Conservation (phyloP, 2,888 invertebrate genomes). For the Therioaphis trifolii region DNA sequence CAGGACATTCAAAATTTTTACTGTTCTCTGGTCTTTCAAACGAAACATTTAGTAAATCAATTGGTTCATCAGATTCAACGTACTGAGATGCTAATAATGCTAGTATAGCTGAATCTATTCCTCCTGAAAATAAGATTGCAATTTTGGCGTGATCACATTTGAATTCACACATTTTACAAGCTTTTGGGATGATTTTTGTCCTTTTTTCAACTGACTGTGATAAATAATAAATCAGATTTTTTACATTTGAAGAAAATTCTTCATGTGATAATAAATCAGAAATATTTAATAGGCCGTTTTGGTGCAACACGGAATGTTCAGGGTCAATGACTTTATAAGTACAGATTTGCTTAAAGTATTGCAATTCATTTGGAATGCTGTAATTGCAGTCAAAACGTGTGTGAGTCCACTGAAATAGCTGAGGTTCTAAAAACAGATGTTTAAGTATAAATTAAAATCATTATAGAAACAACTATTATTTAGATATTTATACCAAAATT, state of each 20-base stretch:
- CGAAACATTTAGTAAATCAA: constrained; percentile 95
- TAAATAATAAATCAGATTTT: constrained; percentile 71
- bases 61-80: constrained; percentile 75
- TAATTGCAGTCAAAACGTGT: constrained; percentile 34
- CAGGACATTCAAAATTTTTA: constrained; percentile 76
- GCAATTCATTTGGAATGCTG: constrained; percentile 50
- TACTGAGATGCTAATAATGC: constrained; percentile 82
- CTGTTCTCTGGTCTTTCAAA: constrained; percentile 74
- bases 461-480: constrained; percentile 68
- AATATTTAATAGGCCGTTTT: constrained; percentile 39
- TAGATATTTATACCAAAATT: constrained; percentile 72
- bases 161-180: constrained; percentile 74
- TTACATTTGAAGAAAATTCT: constrained; percentile 70
- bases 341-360: constrained; percentile 43
- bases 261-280: constrained; percentile 39
- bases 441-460: constrained; percentile 69
- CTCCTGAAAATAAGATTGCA: constrained; percentile 93
- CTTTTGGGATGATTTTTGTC: constrained; percentile 74
- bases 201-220: constrained; percentile 73
- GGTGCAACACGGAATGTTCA: constrained; percentile 39
- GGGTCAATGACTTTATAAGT: constrained; percentile 5
- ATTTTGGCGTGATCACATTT: constrained; percentile 76
- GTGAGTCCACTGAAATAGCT: constrained; percentile 50
- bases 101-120: constrained; percentile 93
- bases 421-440: constrained; percentile 35